Percentiles rank a stretch among this genome's conserved stretches.
phyloP scores from a whole-genome alignment of 1,140 invertebrate genomes.

The Hylyphantes graminicola region DNA sequence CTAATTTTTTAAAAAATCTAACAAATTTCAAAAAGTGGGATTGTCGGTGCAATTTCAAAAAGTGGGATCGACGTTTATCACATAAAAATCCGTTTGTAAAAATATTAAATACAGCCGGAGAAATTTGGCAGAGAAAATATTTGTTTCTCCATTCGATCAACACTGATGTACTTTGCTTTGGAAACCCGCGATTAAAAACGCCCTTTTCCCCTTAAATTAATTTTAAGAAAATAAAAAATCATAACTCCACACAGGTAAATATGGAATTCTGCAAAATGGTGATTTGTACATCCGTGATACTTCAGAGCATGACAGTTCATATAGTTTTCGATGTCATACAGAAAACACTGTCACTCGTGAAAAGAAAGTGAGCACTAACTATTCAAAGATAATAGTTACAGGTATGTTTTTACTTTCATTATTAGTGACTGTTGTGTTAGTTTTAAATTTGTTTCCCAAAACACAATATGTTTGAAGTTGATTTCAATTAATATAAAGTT shows the following conservation, averaged over 20 bases:
- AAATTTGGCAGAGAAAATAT: no score
- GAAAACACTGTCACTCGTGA: conserved; percentile 54
- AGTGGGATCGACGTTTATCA: no score
- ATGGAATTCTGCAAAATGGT: conserved; percentile 54
- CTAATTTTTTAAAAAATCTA: no score
- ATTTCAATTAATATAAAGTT: no score
- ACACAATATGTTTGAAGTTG: no score
- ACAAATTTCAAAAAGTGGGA: no score
- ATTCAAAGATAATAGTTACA: conserved; percentile 57
- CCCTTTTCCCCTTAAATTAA: neutral
- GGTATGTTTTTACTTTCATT: conserved; percentile 3
- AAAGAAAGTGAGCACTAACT: conserved; percentile 57
- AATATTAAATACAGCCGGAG: no score
- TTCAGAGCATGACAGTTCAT: conserved; percentile 52
- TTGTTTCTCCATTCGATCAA: no score
- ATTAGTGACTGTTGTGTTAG: neutral
- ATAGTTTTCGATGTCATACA: conserved; percentile 56
- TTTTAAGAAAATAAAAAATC: neutral
- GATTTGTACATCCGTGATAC: conserved; percentile 53
- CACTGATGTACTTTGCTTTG: no score
- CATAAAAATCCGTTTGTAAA: no score
- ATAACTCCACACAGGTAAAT: conserved; percentile 37
- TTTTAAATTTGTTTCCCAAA: neutral
- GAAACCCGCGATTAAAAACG: no score
- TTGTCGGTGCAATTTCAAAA: no score